phyloP scores from a whole-genome alignment of 1,140 invertebrate species.

The Globodera rostochiensis region DNA sequence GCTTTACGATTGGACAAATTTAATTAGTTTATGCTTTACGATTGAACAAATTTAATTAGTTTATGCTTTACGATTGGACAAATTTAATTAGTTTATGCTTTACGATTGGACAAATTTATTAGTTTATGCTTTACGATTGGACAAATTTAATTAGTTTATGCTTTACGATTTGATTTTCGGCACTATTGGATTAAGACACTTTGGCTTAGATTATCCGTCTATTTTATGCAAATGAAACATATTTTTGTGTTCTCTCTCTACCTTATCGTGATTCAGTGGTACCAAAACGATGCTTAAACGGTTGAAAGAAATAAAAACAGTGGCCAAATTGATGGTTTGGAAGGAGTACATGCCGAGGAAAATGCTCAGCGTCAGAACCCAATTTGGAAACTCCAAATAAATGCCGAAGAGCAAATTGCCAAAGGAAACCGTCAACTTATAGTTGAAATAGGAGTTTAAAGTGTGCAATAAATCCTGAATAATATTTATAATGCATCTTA shows the following conservation, averaged over 20 bases:
- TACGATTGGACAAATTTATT: too few relatives aligned
- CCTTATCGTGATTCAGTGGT: neutral
- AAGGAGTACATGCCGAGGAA: neutral
- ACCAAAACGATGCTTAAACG: neutral
- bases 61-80: neutral
- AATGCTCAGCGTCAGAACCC: neutral
- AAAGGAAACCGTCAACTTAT: neutral
- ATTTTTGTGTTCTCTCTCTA: neutral
- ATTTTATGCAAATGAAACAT: neutral
- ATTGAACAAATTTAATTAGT: too few relatives aligned
- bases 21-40: neutral
- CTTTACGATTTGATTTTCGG: neutral
- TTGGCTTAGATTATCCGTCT: neutral
- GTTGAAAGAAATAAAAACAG: neutral
- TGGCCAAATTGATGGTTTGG: neutral
- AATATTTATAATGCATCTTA: too few relatives aligned
- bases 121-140: too few relatives aligned
- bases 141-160: too few relatives aligned
- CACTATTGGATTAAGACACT: neutral
- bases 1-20: too few relatives aligned
- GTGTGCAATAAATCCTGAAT: neutral
- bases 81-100: too few relatives aligned
- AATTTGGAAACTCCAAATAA: neutral
- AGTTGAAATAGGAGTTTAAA: neutral
- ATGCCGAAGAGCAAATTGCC: neutral